Base-by-base conservation (phyloP, 1,140 invertebrate genomes). In the Ceratosolen solmsi region DNA sequence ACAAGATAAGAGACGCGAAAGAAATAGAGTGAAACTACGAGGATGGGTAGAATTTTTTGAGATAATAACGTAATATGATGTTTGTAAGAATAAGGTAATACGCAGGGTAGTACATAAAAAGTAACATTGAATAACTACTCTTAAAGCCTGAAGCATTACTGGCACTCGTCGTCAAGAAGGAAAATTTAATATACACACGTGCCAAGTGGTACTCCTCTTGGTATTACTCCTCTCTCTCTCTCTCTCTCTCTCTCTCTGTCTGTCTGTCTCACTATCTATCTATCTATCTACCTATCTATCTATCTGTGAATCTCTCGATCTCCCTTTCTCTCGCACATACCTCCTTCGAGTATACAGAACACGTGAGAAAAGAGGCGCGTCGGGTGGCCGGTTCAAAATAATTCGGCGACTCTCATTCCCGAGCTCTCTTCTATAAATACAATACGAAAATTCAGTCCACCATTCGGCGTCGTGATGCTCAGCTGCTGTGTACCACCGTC, bases 401-500 rank as follows among this genome's bases (percentile, higher is more conserved):
- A 92, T 91, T 85, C 85, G 88, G 86, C 89, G 49, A 46, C 60
- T 70, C 46, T 38, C 73, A 36, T 46, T 36, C 60, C n/a, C 33
- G 46, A 27, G 65, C 74, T 78, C 65, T 33, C 25, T 82, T 91
- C 91, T 92, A 92, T 91, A 92, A 92, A 92, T 92, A 92, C 90
- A 91, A 92, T 90, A 87, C 88, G 89, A 89, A 72, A 88, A 91
- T 88, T 91, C 90, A 91, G 91, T 92, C 83, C 87, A 87, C 86
- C 87, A 87, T 88, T 87, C 87, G 82, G 84, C 90, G 88, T 90
- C 89, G 89, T 85, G 89, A 91, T 90, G 91, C 85, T 89, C 87
- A 86, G 88, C 81, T 86, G 72, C n/a, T 49, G 25, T 68, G 41
- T 22, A 3, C 17, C 51, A 22, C 9, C 51, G 20, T 54, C 51